Evolutionary conservation across 2,888 invertebrate genomes (phyloP).

Genomic region (Elgonia sp.): DNA sequence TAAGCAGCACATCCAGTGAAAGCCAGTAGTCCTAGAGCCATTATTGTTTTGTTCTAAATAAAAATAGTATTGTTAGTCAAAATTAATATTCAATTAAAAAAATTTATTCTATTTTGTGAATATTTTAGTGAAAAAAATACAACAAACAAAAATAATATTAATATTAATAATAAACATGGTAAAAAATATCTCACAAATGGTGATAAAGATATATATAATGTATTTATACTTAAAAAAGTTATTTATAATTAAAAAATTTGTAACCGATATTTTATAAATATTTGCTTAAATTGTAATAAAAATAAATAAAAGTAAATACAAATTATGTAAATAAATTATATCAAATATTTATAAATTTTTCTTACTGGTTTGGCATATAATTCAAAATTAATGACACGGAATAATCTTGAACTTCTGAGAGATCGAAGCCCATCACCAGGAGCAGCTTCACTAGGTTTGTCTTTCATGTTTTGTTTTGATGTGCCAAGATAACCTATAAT

Average conservation of each 20-base stretch:
- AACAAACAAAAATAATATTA: no score
- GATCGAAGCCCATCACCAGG: constrained; percentile 94
- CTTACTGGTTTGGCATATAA: constrained; percentile 96
- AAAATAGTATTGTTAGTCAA: constrained; percentile 18
- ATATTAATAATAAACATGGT: no score
- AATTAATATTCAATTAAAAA: not conserved
- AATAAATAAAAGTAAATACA: not conserved
- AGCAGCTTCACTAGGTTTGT: constrained; percentile 75
- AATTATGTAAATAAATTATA: not conserved
- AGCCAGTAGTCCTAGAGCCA: constrained; percentile 93
- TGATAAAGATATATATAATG: no score
- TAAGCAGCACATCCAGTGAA: constrained; percentile 93
- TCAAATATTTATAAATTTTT: not conserved
- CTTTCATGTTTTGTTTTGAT: constrained; percentile 26
- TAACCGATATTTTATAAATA: no score
- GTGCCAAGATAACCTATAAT: no score
- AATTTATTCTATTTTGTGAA: not conserved
- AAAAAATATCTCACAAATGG: no score
- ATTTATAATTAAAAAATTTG: no score
- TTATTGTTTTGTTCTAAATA: constrained; percentile 94
- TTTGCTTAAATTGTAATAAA: no score
- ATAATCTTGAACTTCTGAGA: constrained; percentile 91
- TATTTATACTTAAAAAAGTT: no score
- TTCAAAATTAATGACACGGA: constrained; percentile 95
- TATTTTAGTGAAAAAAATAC: no score